Evolutionary conservation across 2,888 invertebrate species (phyloP).

Genomic region (Agrilus mali): DNA sequence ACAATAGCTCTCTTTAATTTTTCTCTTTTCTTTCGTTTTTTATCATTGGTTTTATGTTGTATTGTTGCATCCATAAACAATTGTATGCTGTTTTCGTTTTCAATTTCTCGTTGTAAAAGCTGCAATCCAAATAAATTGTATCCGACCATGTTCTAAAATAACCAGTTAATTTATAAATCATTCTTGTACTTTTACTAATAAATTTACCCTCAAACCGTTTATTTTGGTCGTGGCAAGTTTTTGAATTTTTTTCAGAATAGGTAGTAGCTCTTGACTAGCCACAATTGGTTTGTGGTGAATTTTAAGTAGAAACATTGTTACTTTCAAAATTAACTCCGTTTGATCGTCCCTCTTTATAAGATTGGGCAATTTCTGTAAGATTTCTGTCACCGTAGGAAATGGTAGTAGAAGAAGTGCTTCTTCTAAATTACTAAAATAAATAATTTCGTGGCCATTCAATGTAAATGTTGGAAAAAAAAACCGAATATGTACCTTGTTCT

Average conservation of each 20-base stretch:
- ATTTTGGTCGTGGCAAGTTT: constrained; percentile 42
- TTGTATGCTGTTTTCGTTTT: constrained; percentile 60
- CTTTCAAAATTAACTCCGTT: constrained; percentile 64
- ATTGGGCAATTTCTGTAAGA: constrained; percentile 58
- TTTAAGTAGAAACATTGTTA: constrained; percentile 62
- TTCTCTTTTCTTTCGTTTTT: constrained; percentile 46
- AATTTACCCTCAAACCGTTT: constrained; percentile 46
- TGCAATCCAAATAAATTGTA: constrained; percentile 74
- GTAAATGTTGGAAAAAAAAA: constrained; percentile 1
- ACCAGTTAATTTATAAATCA: constrained; percentile 4
- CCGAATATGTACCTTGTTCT: constrained; percentile 55
- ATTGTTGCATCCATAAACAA: constrained; percentile 66
- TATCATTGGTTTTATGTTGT: constrained; percentile 49
- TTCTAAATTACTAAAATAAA: constrained; percentile 70
- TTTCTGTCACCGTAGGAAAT: constrained; percentile 65
- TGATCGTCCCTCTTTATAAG: constrained; percentile 57
- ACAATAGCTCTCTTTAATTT: constrained; percentile 50
- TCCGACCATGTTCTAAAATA: constrained; percentile 64
- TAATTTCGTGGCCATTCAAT: not conserved
- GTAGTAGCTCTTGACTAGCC: constrained; percentile 54
- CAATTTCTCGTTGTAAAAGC: constrained; percentile 61
- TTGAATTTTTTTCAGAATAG: constrained; percentile 51
- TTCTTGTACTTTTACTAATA: constrained; percentile 20
- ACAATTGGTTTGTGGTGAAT: constrained; percentile 71
- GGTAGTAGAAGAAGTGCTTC: constrained; percentile 79